These are phyloP conservation scores for Sparidentex hasta DNA, from an alignment of 2,797 vertebrate genomes.

Conservation along the genomic window DNA sequence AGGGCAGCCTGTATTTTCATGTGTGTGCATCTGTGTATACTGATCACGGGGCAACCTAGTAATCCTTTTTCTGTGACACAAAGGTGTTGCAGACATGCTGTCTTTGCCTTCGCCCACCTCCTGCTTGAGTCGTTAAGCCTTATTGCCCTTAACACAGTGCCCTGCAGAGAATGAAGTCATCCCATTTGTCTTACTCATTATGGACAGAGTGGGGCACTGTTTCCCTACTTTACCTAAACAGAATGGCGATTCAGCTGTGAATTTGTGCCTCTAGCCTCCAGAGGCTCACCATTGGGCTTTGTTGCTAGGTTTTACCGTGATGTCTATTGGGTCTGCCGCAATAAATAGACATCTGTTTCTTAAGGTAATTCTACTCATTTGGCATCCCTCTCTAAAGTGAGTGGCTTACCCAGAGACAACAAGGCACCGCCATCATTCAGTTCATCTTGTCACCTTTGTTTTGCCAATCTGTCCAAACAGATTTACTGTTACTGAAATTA, in stretches of 20 bases:
- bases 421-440: slow-evolving; percentile 22
- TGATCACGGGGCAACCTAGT: slow-evolving; percentile 66
- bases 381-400: slow-evolving; percentile 55
- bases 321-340: slow-evolving; percentile 46
- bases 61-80: slow-evolving; percentile 67
- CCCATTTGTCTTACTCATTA: slow-evolving; percentile 36
- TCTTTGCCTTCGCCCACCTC: slow-evolving; percentile 66
- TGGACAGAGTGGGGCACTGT: slow-evolving; percentile 78
- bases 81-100: slow-evolving; percentile 74
- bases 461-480: slow-evolving; percentile 52
- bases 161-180: slow-evolving; percentile 19
- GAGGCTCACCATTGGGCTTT: slow-evolving; percentile 17
- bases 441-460: slow-evolving; percentile 61
- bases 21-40: slow-evolving; percentile 58
- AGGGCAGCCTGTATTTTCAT: slow-evolving; percentile 42
- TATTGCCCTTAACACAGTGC: slow-evolving; percentile 57
- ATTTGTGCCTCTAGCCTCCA: not conserved
- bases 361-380: slow-evolving; percentile 63
- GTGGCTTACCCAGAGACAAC: slow-evolving; percentile 39
- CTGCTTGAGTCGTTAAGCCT: slow-evolving; percentile 66
- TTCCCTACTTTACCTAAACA: slow-evolving; percentile 49
- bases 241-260: slow-evolving; percentile 21
- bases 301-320: slow-evolving; percentile 34
- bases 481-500: slow-evolving; percentile 40
- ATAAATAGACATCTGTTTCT: slow-evolving; percentile 69